These are phyloP conservation scores for Bactericera cockerelli DNA, from an alignment of 1,140 invertebrate genomes.

Conservation along the genomic window DNA sequence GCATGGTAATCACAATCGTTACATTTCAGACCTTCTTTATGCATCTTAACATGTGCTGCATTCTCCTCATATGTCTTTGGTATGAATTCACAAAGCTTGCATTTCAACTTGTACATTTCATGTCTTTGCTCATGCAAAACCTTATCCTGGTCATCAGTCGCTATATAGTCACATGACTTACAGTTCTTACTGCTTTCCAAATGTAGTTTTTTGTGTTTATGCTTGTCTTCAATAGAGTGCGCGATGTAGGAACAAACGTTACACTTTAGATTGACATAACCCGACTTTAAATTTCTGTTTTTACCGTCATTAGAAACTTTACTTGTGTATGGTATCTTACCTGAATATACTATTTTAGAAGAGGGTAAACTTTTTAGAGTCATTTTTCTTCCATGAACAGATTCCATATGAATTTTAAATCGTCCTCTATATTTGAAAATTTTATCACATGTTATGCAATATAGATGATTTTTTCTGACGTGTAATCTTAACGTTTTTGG, in stretches of 20 bases:
- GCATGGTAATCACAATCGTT: not conserved
- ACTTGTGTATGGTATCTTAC: not conserved
- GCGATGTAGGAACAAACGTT: slow-evolving; percentile 4
- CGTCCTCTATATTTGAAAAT: not conserved
- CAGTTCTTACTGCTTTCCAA: not conserved
- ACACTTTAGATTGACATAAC: too few species aligned
- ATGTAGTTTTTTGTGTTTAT: not conserved
- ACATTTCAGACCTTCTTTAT: not conserved
- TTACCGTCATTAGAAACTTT: not conserved
- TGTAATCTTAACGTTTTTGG: not conserved
- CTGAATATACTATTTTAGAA: not conserved
- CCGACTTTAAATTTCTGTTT: not conserved
- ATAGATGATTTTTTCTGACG: not conserved
- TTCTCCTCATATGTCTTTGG: not conserved
- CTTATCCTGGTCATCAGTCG: not conserved
- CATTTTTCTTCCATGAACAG: not conserved
- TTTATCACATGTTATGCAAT: not conserved
- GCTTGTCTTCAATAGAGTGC: not conserved
- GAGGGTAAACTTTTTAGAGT: not conserved
- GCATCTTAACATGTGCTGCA: not conserved
- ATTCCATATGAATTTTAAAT: not conserved
- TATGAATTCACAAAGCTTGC: not conserved
- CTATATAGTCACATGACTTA: slow-evolving; percentile 1
- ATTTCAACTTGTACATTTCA: not conserved
- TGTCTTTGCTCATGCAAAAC: not conserved